These are phyloP conservation scores for Tautogolabrus adspersus DNA, from an alignment of 2,113 vertebrate genomes.

Conservation along the genomic window DNA sequence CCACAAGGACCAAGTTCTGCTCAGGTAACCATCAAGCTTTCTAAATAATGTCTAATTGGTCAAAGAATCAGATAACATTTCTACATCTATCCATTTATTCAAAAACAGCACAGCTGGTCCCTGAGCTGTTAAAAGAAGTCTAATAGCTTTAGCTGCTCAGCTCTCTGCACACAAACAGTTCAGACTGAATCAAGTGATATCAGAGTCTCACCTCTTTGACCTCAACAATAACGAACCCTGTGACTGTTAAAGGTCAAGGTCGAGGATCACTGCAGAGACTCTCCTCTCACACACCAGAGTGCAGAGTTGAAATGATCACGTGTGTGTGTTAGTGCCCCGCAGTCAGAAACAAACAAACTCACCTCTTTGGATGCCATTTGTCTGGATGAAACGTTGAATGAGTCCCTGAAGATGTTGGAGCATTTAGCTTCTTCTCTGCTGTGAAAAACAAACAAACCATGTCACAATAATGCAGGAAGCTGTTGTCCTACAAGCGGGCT, in stretches of 20 bases:
- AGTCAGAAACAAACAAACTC: conserved; percentile 37
- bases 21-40: no score
- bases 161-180: no score
- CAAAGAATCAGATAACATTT: no score
- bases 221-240: neutral
- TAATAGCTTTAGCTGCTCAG: neutral
- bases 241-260: conserved; percentile 22
- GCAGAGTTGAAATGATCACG: conserved; percentile 27
- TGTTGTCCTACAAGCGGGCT: no score
- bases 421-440: conserved; percentile 50
- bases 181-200: neutral
- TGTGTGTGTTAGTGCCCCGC: neutral
- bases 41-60: no score
- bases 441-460: conserved; percentile 3
- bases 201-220: neutral
- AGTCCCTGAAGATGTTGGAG: conserved; percentile 33
- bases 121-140: neutral
- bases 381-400: conserved; percentile 21
- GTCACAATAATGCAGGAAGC: no score
- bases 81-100: no score
- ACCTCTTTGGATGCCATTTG: conserved; percentile 80
- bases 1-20: no score
- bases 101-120: no score
- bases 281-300: conserved; percentile 51
- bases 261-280: neutral